Conservation (phyloP, 2,797 vertebrate species). For the Nannoperca australis region DNA sequence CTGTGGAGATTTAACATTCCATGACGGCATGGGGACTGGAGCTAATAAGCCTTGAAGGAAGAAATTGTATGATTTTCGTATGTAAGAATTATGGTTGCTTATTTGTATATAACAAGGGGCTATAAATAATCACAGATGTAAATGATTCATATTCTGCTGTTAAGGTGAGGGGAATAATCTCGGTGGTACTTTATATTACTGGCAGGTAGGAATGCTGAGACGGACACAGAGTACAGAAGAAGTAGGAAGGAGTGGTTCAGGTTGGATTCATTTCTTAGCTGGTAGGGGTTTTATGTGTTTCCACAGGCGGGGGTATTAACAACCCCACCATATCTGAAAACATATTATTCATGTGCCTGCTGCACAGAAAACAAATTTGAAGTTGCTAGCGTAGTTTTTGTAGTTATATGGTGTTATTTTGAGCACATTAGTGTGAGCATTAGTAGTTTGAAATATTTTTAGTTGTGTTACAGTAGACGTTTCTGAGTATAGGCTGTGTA, state of each 20-base stretch:
- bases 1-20: constrained; percentile 73
- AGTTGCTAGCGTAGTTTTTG: constrained; percentile 6
- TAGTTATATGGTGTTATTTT: constrained; percentile 12
- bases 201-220: constrained; percentile 38
- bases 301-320: constrained; percentile 40
- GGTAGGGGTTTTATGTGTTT: constrained; percentile 48
- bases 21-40: constrained; percentile 68
- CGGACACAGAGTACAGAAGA: constrained; percentile 29
- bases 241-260: constrained; percentile 51
- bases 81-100: constrained; percentile 29
- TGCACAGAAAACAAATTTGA: constrained; percentile 16
- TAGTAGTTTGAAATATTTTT: not conserved
- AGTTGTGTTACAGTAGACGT: not conserved
- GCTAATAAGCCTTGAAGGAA: constrained; percentile 65
- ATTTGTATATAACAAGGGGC: constrained; percentile 28
- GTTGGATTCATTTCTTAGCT: constrained; percentile 57
- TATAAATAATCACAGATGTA: constrained; percentile 46
- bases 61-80: constrained; percentile 30
- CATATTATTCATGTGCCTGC: constrained; percentile 42
- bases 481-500: not conserved
- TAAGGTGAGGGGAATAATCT: constrained; percentile 39
- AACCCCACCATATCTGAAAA: constrained; percentile 8
- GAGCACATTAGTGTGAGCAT: not conserved
- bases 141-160: constrained; percentile 55
- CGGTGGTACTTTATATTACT: constrained; percentile 37